These are phyloP conservation scores for Labeo calbasu DNA, from an alignment of 2,797 vertebrate species.

Conservation along the genomic window DNA sequence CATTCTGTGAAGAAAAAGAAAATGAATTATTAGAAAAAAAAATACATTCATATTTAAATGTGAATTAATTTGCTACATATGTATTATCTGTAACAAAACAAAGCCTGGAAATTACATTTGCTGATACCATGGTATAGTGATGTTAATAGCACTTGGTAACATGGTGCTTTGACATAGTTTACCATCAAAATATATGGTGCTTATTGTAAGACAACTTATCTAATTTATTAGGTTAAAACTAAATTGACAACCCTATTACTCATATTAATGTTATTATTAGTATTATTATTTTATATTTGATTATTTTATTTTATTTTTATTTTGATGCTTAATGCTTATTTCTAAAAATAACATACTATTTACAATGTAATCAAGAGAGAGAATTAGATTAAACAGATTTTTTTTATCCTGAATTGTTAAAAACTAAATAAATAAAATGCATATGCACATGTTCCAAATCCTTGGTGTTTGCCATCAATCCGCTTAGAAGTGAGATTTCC, in stretches of 20 bases:
- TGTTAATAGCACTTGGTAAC: too few relatives aligned
- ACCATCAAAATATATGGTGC: too few relatives aligned
- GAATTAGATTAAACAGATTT: neutral
- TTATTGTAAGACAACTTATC: neutral
- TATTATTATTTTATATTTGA: neutral
- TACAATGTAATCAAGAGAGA: neutral
- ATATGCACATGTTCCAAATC: conserved; percentile 71
- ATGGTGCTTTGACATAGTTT: too few relatives aligned
- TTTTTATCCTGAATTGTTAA: too few relatives aligned
- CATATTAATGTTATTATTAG: neutral
- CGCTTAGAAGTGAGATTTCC: conserved; percentile 76
- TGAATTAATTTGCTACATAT: neutral
- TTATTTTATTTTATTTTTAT: neutral
- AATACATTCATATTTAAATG: neutral
- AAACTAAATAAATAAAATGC: neutral
- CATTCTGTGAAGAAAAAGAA: conserved; percentile 59
- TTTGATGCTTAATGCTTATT: neutral
- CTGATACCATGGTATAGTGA: too few relatives aligned
- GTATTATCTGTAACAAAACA: neutral
- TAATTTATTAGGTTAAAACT: neutral
- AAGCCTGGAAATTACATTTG: neutral
- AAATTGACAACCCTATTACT: neutral
- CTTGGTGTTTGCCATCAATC: conserved; percentile 69
- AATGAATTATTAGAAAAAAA: neutral
- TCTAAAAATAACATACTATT: neutral